Evolutionary conservation across 2,888 invertebrate species (phyloP), one percentile per base, ranked within the genome.

Genomic region (Pharmacophagus antenor): DNA sequence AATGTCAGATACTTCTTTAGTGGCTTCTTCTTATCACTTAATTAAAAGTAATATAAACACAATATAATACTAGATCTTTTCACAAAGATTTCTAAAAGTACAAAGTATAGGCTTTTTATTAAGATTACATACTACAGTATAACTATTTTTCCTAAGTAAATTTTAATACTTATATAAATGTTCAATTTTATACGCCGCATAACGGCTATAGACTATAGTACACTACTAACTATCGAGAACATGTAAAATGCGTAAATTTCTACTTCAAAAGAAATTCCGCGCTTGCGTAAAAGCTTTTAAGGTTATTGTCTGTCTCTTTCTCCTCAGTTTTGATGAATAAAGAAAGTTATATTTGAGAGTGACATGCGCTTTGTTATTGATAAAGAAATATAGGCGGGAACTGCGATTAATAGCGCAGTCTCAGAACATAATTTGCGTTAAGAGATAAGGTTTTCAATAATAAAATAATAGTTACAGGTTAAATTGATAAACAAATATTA

Each of bases 281-380:
- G 88, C 88, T 84, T 83, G 88, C 86, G 84, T 81, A 65, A 63
- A 58, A 50, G 64, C 63, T 71, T 74, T 70, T 63, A 64, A 81
- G 84, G 85, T 86, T 85, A 87, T 85, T 69, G 59, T 64, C 63
- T 69, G 62, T 83, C 85, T 69, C 79, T 70, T 63, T 80, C 69
- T 20, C 56, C 67, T 61, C 60, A 56, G 21, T 57, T 37, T n/a
- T 46, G 67, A n/a, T 42, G 53, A 71, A 84, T 68, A 67, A 81
- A 76, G 82, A 76, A 50, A 63, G 71, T 41, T 60, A 62, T 67
- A 50, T 60, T 66, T 66, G 37, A 67, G 71, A 66, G 73, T 67
- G 78, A 84, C 88, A 84, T 90, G 88, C 89, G 89, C 88, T 82
- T 76, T 85, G 80, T 80, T 90, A 90, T 90, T 85, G 89, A 90